These are phyloP conservation scores for Choreutis nemorana DNA, from an alignment of 2,888 invertebrate species.

Conservation along the genomic window DNA sequence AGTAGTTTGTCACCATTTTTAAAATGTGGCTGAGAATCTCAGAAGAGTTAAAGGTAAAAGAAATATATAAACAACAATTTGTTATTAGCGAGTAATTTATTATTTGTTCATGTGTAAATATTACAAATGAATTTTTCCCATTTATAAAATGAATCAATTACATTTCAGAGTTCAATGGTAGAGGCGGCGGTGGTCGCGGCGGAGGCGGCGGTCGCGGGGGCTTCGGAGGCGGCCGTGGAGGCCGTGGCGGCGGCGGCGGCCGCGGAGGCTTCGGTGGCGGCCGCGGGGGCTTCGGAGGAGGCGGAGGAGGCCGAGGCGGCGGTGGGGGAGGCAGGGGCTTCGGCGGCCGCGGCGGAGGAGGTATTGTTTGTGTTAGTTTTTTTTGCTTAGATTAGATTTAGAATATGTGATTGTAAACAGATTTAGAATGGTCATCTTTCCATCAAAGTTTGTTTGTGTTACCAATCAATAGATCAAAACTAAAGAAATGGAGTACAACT, in stretches of 20 bases:
- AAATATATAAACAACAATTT: too few relatives aligned
- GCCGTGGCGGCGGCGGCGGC: conserved; percentile 18
- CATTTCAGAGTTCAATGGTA: conserved; percentile 43
- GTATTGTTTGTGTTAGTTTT: not conserved
- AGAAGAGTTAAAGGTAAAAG: too few relatives aligned
- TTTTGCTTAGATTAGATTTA: not conserved
- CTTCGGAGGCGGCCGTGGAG: conserved; percentile 20
- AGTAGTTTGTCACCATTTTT: too few relatives aligned
- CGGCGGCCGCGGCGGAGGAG: conserved; percentile 19
- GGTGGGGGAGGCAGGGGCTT: conserved; percentile 19
- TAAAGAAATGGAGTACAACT: not conserved
- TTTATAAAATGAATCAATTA: too few relatives aligned
- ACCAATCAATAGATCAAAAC: too few relatives aligned
- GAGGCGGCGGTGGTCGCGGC: conserved; percentile 28
- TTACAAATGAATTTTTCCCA: too few relatives aligned
- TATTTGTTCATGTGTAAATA: too few relatives aligned
- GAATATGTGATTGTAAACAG: too few relatives aligned
- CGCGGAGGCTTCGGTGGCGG: conserved; percentile 21
- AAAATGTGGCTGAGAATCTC: too few relatives aligned
- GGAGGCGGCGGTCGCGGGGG: conserved; percentile 18
- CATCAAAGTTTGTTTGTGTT: not conserved
- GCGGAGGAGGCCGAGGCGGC: conserved; percentile 19
- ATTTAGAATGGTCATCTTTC: too few relatives aligned
- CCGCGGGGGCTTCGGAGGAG: conserved; percentile 21
- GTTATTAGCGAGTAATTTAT: too few relatives aligned